Conservation (phyloP, 1,140 invertebrate genomes). For the Drosophila albomicans region DNA sequence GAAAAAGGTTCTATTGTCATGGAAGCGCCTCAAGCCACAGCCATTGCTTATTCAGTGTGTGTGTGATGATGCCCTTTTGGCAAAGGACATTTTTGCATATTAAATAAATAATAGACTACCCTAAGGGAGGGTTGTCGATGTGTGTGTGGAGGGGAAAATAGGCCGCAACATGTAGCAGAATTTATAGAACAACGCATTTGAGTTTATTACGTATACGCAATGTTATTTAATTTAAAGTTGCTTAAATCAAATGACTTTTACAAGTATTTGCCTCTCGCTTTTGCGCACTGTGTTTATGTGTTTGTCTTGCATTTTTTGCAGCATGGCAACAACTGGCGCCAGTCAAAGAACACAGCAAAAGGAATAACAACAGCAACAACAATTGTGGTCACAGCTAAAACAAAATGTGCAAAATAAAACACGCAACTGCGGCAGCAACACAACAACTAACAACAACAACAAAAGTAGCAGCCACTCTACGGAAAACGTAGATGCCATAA, state of each 20-base stretch:
- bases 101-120: constrained; percentile 18
- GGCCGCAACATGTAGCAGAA: constrained; percentile 29
- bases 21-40: not conserved
- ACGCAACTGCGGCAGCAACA: constrained; percentile 55
- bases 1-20: constrained; percentile 4
- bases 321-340: constrained; percentile 54
- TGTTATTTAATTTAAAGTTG: constrained; percentile 18
- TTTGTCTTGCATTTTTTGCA: constrained; percentile 20
- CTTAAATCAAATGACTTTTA: constrained; percentile 32
- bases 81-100: constrained; percentile 19
- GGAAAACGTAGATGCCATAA: constrained; percentile 57
- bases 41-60: not conserved
- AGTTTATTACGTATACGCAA: constrained; percentile 31
- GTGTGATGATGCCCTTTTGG: not conserved
- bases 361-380: constrained; percentile 17
- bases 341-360: constrained; percentile 37
- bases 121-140: not conserved
- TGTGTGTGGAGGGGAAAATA: not conserved
- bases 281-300: not conserved
- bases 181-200: not conserved
- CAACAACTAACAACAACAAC: constrained; percentile 15
- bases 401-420: constrained; percentile 78
- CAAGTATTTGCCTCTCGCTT: constrained; percentile 5
- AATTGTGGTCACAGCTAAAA: constrained; percentile 55
- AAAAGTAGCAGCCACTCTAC: constrained; percentile 7